Evolutionary conservation across 2,888 invertebrate genomes (phyloP).

Genomic region (Tetanocera ferruginea): DNA sequence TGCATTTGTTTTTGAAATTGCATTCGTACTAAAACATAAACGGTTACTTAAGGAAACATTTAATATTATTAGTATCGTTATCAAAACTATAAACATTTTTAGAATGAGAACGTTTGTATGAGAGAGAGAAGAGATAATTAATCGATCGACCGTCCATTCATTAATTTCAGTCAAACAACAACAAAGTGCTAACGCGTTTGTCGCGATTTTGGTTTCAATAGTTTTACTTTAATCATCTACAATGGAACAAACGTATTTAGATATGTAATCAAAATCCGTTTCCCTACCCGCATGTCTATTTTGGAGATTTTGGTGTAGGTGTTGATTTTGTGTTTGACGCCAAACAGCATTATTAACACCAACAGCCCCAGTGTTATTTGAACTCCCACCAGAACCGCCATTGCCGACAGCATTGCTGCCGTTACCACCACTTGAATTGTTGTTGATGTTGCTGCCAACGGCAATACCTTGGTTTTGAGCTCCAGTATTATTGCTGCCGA

Average conservation of each 20-base stretch:
- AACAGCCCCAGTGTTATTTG: slow-evolving; percentile 70
- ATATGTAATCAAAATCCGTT: slow-evolving; percentile 68
- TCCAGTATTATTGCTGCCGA: slow-evolving; percentile 24
- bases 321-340: slow-evolving; percentile 63
- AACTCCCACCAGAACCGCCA: slow-evolving; percentile 51
- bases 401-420: slow-evolving; percentile 42
- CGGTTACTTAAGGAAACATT: slow-evolving; percentile 7
- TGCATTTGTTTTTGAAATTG: background rate
- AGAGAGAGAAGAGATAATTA: background rate
- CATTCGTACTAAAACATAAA: slow-evolving; percentile 5
- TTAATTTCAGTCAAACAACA: slow-evolving; percentile 48
- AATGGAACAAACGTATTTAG: slow-evolving; percentile 69
- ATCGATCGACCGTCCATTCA: slow-evolving; percentile 1
- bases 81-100: slow-evolving; percentile 15
- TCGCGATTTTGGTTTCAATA: slow-evolving; percentile 43
- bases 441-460: slow-evolving; percentile 28
- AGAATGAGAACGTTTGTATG: background rate
- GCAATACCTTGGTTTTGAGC: slow-evolving; percentile 34
- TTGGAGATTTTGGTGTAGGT: slow-evolving; percentile 63
- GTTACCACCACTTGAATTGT: slow-evolving; percentile 60
- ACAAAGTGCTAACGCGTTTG: slow-evolving; percentile 41
- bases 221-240: slow-evolving; percentile 64
- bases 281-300: slow-evolving; percentile 66
- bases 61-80: slow-evolving; percentile 6
- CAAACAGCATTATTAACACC: slow-evolving; percentile 57